A percentile compares a stretch with the other conserved stretches of the same genome.
Evolutionary conservation across 2,113 vertebrate species (phyloP).

Genomic region (Clarias macrocephalus): DNA sequence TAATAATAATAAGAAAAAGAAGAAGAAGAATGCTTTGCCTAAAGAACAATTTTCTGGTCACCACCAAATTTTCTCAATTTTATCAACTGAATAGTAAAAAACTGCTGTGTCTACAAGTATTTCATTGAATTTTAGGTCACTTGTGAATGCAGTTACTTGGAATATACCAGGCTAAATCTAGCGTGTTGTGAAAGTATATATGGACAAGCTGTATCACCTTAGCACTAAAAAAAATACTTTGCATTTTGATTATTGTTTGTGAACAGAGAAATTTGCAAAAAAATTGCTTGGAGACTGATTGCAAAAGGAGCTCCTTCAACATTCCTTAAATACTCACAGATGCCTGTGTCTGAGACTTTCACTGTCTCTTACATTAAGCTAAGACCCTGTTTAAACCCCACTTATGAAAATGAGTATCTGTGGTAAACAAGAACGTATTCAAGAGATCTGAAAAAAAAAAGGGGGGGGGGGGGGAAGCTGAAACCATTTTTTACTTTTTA

Average conservation of each 20-base stretch:
- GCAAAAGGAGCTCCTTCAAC: neutral
- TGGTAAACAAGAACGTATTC: neutral
- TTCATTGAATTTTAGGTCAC: neutral
- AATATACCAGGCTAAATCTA: neutral
- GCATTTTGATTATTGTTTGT: no score
- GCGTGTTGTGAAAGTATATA: neutral
- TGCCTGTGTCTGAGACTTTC: neutral
- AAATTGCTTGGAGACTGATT: neutral
- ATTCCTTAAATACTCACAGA: neutral
- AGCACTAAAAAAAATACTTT: neutral
- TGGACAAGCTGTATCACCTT: no score
- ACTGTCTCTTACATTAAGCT: neutral
- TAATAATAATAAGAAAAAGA: neutral
- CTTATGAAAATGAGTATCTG: neutral
- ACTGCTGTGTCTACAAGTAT: neutral
- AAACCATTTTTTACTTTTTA: neutral
- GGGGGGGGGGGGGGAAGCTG: no score
- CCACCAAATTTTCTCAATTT: neutral
- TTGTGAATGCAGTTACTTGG: neutral
- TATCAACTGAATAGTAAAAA: neutral
- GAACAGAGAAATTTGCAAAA: neutral
- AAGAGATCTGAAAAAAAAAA: neutral
- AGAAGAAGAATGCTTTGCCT: neutral
- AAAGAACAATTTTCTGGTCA: slow-evolving; percentile 17
- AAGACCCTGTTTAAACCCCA: neutral